phyloP scores from a whole-genome alignment of 1,140 invertebrate genomes.

The Drosophila gunungcola region DNA sequence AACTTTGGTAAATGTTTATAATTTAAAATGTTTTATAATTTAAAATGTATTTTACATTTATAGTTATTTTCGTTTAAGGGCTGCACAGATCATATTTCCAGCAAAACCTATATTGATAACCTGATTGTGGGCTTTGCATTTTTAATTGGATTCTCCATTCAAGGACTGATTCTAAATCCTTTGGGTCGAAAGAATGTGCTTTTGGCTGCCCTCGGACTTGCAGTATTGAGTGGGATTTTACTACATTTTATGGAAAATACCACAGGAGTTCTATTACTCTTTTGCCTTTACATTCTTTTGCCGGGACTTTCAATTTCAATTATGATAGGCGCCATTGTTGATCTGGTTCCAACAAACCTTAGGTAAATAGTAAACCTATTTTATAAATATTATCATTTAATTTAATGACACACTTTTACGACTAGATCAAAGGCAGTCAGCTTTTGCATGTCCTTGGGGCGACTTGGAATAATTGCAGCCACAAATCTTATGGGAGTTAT shows the following conservation, averaged over 20 bases:
- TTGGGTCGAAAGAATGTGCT: constrained; percentile 81
- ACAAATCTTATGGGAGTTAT: constrained; percentile 86
- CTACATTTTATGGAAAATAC: constrained; percentile 74
- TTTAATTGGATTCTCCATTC: constrained; percentile 71
- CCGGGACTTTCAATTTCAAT: constrained; percentile 85
- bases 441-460: constrained; percentile 86
- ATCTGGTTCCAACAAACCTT: constrained; percentile 85
- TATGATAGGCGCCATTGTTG: constrained; percentile 84
- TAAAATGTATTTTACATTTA: not conserved
- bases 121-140: constrained; percentile 81
- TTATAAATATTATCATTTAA: not conserved
- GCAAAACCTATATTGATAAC: constrained; percentile 82
- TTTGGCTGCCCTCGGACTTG: constrained; percentile 49
- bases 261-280: constrained; percentile 72
- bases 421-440: constrained; percentile 87
- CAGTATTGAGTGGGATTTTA: constrained; percentile 61
- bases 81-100: constrained; percentile 77
- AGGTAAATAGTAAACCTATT: constrained; percentile 50
- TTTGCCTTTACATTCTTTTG: constrained; percentile 82
- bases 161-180: constrained; percentile 75
- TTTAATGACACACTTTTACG: constrained; percentile 7
- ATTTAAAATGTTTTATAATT: not conserved
- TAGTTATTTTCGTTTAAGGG: constrained; percentile 36
- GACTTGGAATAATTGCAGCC: constrained; percentile 86
- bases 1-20: constrained; percentile 24